Evolutionary conservation across 2,113 vertebrate genomes (phyloP).

Genomic region (human): GRCh38 chr13:35238001-35238500

Average conservation of each 20-base stretch:
- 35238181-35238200: neutral
- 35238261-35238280: neutral
- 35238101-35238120: neutral
- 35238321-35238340: neutral
- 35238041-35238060: neutral
- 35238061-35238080: neutral
- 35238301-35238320: neutral
- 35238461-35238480: neutral
- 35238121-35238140: neutral
- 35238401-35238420: neutral
- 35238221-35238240: neutral
- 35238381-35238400: neutral
- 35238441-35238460: neutral
- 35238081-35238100: neutral
- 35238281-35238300: neutral
- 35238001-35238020: neutral
- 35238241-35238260: neutral
- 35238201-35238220: neutral
- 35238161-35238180: neutral
- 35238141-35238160: neutral
- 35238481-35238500: neutral
- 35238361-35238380: neutral
- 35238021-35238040: slow-evolving; percentile 5
- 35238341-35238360: neutral
- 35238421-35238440: neutral